These are phyloP conservation scores for Lymantria dispar DNA, from an alignment of 2,888 invertebrate species.

Conservation along the genomic window DNA sequence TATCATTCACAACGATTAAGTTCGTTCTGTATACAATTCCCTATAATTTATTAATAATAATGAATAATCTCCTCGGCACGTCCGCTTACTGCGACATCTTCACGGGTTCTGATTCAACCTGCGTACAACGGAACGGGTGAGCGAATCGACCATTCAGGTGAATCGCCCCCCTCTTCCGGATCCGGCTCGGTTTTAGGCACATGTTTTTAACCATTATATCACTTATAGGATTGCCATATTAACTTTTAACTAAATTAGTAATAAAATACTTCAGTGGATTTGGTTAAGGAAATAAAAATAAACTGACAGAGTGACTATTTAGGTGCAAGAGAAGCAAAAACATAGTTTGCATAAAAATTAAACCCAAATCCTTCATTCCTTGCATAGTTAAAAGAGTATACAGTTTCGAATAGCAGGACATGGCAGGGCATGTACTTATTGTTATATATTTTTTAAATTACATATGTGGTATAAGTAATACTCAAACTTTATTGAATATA, in stretches of 20 bases:
- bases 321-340: too few species aligned
- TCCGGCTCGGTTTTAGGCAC: constrained; percentile 58
- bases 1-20: constrained; percentile 11
- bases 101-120: constrained; percentile 81
- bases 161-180: constrained; percentile 73
- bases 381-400: too few species aligned
- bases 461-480: too few species aligned
- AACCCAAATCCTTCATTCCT: too few species aligned
- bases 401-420: too few species aligned
- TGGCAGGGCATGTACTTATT: too few species aligned
- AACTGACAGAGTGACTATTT: too few species aligned
- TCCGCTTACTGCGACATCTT: constrained; percentile 28
- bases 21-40: constrained; percentile 37
- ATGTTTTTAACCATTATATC: constrained; percentile 23
- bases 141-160: constrained; percentile 65
- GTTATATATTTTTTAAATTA: too few species aligned
- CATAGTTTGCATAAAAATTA: too few species aligned
- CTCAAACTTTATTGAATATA: too few species aligned
- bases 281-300: too few species aligned
- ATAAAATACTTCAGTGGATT: too few species aligned
- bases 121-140: constrained; percentile 78
- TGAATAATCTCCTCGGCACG: constrained; percentile 22
- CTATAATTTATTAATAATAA: constrained; percentile 35
- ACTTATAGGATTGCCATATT: constrained; percentile 45
- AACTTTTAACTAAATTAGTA: neutral